Evolutionary conservation across 2,888 invertebrate genomes (phyloP), one percentile per base, ranked within the genome.

Genomic region (Drosophila neonasuta): DNA sequence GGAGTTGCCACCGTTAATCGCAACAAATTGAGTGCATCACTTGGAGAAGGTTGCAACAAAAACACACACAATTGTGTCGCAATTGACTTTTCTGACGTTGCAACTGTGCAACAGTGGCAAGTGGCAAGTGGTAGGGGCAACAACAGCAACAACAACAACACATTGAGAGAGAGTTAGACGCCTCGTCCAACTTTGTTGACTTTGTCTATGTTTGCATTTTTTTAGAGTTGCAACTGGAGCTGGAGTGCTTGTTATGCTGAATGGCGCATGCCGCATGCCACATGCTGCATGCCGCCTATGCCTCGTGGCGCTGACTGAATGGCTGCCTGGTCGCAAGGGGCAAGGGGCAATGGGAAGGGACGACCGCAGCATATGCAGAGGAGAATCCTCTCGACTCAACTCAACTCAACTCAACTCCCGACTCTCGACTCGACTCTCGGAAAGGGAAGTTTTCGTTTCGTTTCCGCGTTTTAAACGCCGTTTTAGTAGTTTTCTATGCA

Each of bases 141-240:
- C 17, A 17, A 17, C 17, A 17, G 3, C 3, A 10, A 24, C 17
- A 17, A 17, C 3, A 10, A 24, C 24, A 24, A 24, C 24, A 24
- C 24, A 5, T 5, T 5, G 24, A 24, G 24, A 24, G 24, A 24
- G 36, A 10, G 41, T 15, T 15, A 10, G 34, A 9, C 0, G n/a
- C 13, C 11, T 36, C 34, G 20, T 41, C 41, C 70, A 68, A 80
- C 72, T 81, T 72, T 81, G 85, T 84, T 81, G 80, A 86, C 78
- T 84, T 68, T 84, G 86, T 80, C 84, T 74, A 74, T 86, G 86
- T 71, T 86, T 74, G 68, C 67, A 68, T 66, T 80, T 68, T 67
- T 67, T 30, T 41, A 36, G 45, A 57, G 50, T 32, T 48, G 41
- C 8, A 56, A 13, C 13, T 42, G 56, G 65, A 41, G 29, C 7